These are phyloP conservation scores for Dicrostonyx torquatus DNA, from an alignment of 2,797 vertebrate genomes.

Conservation along the genomic window DNA sequence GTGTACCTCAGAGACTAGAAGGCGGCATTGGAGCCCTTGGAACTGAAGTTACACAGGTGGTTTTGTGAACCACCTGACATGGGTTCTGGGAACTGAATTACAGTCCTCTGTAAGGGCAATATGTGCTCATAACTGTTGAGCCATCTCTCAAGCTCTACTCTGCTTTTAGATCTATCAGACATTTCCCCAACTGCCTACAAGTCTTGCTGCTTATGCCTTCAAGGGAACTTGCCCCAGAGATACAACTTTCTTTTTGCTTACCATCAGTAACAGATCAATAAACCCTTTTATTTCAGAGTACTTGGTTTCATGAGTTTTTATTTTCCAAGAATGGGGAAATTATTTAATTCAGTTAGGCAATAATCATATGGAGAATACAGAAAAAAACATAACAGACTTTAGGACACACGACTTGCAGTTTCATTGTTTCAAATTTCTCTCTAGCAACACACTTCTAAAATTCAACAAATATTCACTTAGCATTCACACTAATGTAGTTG, in stretches of 20 bases:
- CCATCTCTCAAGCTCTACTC: background rate
- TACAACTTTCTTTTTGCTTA: background rate
- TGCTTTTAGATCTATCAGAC: background rate
- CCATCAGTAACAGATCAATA: background rate
- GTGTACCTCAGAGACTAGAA: background rate
- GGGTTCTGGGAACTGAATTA: no score
- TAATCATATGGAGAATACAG: background rate
- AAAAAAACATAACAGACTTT: background rate
- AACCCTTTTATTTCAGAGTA: background rate
- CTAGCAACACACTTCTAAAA: background rate
- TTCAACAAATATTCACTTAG: conserved; percentile 1
- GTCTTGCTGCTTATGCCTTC: background rate
- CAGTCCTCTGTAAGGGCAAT: no score
- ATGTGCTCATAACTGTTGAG: background rate
- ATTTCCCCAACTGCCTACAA: background rate
- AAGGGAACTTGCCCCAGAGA: background rate
- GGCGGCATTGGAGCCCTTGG: background rate
- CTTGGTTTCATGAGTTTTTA: background rate
- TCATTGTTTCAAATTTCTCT: conserved; percentile 37
- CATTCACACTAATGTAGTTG: background rate
- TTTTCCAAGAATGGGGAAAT: conserved; percentile 21
- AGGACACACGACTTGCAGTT: conserved; percentile 6
- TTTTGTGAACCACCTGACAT: background rate
- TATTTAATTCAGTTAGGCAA: background rate
- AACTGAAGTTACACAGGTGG: background rate